These are phyloP conservation scores for Coluber constrictor DNA, from an alignment of 2,797 vertebrate genomes.

Conservation along the genomic window DNA sequence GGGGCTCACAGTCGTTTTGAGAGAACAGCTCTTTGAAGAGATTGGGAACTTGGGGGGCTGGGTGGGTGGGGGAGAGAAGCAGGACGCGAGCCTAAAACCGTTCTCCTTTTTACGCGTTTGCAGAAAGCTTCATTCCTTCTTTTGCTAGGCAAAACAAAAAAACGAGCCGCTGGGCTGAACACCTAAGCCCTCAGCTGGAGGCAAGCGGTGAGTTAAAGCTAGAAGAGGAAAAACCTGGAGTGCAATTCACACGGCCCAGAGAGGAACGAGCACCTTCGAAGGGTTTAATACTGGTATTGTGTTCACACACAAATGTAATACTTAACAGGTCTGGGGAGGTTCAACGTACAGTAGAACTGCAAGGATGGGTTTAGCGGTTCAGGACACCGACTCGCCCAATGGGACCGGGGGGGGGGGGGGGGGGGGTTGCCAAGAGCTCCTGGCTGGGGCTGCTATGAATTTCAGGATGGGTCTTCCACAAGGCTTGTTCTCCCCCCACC, in stretches of 20 bases:
- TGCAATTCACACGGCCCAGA: constrained; percentile 50
- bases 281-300: constrained; percentile 82
- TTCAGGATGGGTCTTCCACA: background rate
- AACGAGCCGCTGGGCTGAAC: constrained; percentile 7
- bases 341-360: constrained; percentile 64
- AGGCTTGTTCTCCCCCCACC: too few species aligned
- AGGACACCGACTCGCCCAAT: constrained; percentile 37
- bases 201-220: constrained; percentile 40
- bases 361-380: constrained; percentile 40
- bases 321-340: constrained; percentile 69
- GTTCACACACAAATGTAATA: constrained; percentile 77
- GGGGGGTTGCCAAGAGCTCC: too few species aligned
- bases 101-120: constrained; percentile 14
- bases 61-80: background rate
- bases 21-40: constrained; percentile 17
- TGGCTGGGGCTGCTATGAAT: background rate
- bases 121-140: constrained; percentile 45
- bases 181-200: constrained; percentile 25
- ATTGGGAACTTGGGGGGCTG: background rate
- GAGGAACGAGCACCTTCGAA: constrained; percentile 37
- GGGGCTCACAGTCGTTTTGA: background rate
- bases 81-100: background rate
- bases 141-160: constrained; percentile 36
- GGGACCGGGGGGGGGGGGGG: background rate
- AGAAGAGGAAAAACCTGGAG: constrained; percentile 22